Evolutionary conservation across 2,113 vertebrate species (phyloP), one percentile per base, ranked within the genome.

Genomic region (Clupea harengus): DNA sequence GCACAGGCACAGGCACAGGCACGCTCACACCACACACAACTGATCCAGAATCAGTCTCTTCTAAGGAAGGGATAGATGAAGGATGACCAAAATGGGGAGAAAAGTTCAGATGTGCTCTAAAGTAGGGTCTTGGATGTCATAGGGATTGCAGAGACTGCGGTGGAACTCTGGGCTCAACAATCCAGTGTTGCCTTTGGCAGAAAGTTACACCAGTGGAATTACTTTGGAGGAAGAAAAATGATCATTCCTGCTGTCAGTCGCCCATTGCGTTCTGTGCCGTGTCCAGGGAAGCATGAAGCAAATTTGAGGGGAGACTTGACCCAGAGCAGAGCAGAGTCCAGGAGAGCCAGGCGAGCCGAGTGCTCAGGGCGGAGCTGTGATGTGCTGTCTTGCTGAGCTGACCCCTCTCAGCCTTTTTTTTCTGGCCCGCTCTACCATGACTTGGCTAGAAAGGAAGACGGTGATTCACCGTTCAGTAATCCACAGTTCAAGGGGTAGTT

Each of bases 311-410:
- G 6, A 64, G 57, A 6, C 57, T 64, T 22, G 57, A 64, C 57
- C 6, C 39, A 8, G 9, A 13, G 64, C 57, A n/a, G 22, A 20
- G 64, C 64, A 2, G 52, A 72, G 64, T 11, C 10, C 2, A 72
- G 25, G 64, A 72, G 64, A 72, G 64, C n/a, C 64, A 72, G 64
- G 13, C n/a, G n/a, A n/a, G n/a, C n/a, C n/a, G n/a, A 72, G 64
- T 28, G 25, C 64, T 72, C 64, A 8, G 64, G 64, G 9, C 60
- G 39, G 46, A 1, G 9, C 81, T 50, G 46, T 75, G 44, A 44
- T 39, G 50, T 75, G 44, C 52, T 39, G 50, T 85, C 86, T 85
- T 75, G 83, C 2, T 11, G 64, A 84, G n/a, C 17, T 85, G 83
- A 85, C 86, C 67, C 7, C 10, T 47, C 49, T 49, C 39, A 18